These are phyloP conservation scores for Stercorarius parasiticus DNA, from an alignment of 2,113 vertebrate species.

Conservation along the genomic window DNA sequence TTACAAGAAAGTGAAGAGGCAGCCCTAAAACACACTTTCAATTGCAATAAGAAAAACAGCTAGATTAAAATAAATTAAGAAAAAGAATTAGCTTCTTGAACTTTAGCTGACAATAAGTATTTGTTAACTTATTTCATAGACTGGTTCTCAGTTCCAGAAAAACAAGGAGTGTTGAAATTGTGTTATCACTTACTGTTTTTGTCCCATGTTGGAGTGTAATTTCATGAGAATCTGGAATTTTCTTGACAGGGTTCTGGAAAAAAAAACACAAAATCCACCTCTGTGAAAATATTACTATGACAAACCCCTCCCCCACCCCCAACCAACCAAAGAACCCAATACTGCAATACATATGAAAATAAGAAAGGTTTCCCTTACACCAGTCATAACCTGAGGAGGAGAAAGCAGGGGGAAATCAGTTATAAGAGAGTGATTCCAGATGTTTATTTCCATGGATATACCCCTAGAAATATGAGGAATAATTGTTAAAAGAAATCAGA, in stretches of 20 bases:
- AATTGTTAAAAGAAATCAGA: neutral
- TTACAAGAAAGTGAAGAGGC: neutral
- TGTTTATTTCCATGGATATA: neutral
- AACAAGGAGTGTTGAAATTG: neutral
- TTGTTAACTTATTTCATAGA: neutral
- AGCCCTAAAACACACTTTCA: neutral
- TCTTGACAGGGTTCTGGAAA: slow-evolving; percentile 87
- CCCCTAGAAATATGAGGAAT: neutral
- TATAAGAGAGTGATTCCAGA: neutral
- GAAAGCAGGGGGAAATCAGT: neutral
- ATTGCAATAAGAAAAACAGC: neutral
- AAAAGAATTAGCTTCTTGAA: neutral
- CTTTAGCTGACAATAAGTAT: neutral
- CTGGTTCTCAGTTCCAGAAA: neutral
- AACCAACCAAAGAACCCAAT: neutral
- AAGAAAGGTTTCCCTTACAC: neutral
- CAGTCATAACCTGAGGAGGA: neutral
- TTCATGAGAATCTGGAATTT: slow-evolving; percentile 95
- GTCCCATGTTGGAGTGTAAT: slow-evolving; percentile 91
- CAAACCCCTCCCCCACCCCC: accelerated
- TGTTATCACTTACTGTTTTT: slow-evolving; percentile 84
- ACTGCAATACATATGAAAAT: neutral
- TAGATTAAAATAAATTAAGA: neutral
- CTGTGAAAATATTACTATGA: neutral
- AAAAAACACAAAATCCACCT: neutral